Conservation (phyloP, 2,113 vertebrate genomes). For the Notarius quadriscutis region DNA sequence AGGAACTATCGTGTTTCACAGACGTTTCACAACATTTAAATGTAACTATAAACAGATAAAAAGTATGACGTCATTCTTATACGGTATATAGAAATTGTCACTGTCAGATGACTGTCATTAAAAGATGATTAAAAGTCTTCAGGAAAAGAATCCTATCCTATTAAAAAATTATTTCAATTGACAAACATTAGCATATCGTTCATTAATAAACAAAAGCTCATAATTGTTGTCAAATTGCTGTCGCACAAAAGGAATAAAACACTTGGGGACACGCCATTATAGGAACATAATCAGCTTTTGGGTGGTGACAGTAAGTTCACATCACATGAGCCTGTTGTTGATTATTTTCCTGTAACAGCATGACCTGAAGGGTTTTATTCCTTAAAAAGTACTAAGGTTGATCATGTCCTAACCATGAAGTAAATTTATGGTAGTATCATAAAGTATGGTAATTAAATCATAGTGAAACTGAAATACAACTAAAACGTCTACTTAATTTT, state of each 20-base stretch:
- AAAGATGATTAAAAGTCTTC: too few relatives aligned
- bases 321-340: not conserved
- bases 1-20: too few relatives aligned
- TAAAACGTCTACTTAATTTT: not conserved
- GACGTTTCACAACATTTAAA: not conserved
- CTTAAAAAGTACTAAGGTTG: not conserved
- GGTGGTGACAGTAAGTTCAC: not conserved
- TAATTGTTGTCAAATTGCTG: not conserved
- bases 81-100: too few relatives aligned
- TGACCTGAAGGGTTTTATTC: not conserved
- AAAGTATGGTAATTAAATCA: not conserved
- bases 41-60: too few relatives aligned
- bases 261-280: too few relatives aligned
- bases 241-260: too few relatives aligned
- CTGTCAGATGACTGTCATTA: too few relatives aligned
- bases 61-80: too few relatives aligned
- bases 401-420: not conserved
- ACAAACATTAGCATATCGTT: not conserved
- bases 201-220: not conserved
- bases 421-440: not conserved
- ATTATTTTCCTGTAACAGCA: not conserved
- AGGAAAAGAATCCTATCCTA: too few relatives aligned
- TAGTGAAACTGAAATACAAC: not conserved
- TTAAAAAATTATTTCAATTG: not conserved
- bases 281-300: too few relatives aligned